Evolutionary conservation across 2,888 invertebrate genomes (phyloP).

Genomic region (Zeuzera pyrina): DNA sequence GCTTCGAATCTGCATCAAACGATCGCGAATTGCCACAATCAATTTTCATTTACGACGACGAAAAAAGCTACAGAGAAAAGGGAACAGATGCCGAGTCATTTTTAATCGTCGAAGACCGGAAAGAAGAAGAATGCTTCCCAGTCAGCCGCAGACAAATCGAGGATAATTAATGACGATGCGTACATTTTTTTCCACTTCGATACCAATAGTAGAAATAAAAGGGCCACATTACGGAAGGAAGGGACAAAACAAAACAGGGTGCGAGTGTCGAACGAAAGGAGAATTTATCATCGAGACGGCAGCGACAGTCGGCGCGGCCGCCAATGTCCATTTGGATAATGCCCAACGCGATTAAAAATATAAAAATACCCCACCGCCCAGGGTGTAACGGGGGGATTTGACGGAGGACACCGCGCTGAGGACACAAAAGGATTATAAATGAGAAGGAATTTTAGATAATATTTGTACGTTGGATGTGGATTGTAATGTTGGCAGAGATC

Average conservation of each 20-base stretch:
- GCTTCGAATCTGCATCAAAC: constrained; percentile 56
- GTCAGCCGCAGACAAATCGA: constrained; percentile 65
- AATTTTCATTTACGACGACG: constrained; percentile 54
- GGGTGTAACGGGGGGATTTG: constrained; percentile 38
- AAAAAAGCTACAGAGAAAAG: constrained; percentile 25
- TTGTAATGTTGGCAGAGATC: constrained; percentile 63
- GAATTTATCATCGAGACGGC: constrained; percentile 71
- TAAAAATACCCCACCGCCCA: constrained; percentile 63
- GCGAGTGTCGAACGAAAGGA: constrained; percentile 70
- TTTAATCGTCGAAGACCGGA: constrained; percentile 57
- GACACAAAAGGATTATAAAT: constrained; percentile 75
- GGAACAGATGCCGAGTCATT: constrained; percentile 47
- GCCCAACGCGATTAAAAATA: constrained; percentile 74
- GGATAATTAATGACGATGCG: constrained; percentile 66
- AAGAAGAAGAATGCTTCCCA: constrained; percentile 49
- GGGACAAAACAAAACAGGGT: constrained; percentile 62
- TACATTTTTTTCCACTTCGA: constrained; percentile 51
- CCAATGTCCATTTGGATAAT: constrained; percentile 74
- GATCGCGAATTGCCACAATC: constrained; percentile 58
- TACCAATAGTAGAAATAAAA: constrained; percentile 51
- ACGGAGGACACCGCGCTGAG: constrained; percentile 71
- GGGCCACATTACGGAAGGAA: constrained; percentile 48
- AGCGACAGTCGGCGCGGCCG: constrained; percentile 61
- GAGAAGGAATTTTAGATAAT: constrained; percentile 75
- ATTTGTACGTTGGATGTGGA: constrained; percentile 73